Conservation (phyloP, 1,140 invertebrate genomes). For the Gonatopus flavifemur region DNA sequence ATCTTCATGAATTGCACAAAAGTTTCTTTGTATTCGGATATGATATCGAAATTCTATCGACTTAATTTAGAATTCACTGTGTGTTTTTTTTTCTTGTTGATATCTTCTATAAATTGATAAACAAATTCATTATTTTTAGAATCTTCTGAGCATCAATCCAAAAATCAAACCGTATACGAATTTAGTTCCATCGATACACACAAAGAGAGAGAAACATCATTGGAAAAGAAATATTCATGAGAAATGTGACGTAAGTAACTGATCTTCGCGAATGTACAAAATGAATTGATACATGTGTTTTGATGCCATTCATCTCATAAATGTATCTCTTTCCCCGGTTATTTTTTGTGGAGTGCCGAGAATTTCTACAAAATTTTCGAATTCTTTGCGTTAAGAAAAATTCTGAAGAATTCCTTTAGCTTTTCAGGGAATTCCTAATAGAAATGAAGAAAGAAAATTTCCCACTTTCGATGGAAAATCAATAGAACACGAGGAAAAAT, state of each 20-base stretch:
- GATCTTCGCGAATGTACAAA: background rate
- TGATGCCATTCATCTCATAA: too few relatives aligned
- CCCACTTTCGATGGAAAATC: too few relatives aligned
- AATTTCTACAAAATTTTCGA: too few relatives aligned
- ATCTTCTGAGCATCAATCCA: constrained; percentile 84
- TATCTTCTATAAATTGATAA: too few relatives aligned
- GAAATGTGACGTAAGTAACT: constrained; percentile 75
- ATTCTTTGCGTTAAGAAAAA: too few relatives aligned
- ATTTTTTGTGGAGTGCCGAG: too few relatives aligned
- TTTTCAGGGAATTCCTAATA: too few relatives aligned
- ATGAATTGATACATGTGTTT: too few relatives aligned
- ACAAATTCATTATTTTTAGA: constrained; percentile 66
- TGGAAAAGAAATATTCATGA: constrained; percentile 94
- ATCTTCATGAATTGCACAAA: background rate
- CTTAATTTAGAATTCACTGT: background rate
- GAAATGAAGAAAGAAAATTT: too few relatives aligned
- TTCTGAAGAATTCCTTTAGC: too few relatives aligned
- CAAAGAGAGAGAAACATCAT: constrained; percentile 85
- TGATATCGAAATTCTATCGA: background rate
- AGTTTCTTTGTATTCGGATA: constrained; percentile 7
- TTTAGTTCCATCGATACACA: constrained; percentile 76
- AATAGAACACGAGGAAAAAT: too few relatives aligned
- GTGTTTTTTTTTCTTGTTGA: background rate
- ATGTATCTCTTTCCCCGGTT: too few relatives aligned
- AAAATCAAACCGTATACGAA: constrained; percentile 72